Evolutionary conservation across 2,113 vertebrate genomes (phyloP), one percentile per base, ranked within the genome.

Genomic region (Erinaceus europaeus): DNA sequence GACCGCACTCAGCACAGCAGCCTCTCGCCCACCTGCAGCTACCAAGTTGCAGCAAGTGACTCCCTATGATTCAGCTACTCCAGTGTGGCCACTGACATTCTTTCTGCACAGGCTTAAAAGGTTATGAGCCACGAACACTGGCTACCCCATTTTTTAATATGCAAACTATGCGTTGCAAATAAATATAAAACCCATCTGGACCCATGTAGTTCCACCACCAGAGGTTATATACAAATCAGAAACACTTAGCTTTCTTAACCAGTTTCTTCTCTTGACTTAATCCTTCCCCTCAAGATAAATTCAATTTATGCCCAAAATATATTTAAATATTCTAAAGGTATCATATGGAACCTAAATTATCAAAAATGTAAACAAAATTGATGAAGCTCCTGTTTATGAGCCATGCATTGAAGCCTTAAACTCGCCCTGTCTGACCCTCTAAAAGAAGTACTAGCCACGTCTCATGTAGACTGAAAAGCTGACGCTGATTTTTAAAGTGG

Each of bases 221-320:
- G 82, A 80, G 23, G 7, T 53, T 65, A 36, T 36, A 48, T 25
- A 59, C 17, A 52, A 80, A 86, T 81, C 90, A 80, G 74, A 69
- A 68, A 64, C 67, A 68, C 78, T 55, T 10, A 23, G 44, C 36
- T 86, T 86, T 90, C 40, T 48, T 48, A 85, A 65, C 57, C 42
- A 83, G 44, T 73, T 80, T 62, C 67, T 88, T 57, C 79, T 79
- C 55, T 53, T 69, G 57, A 27, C 46, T 92, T 79, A 86, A 34
- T 48, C 73, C 38, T 87, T 55, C n/a, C 27, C 53, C 77, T 89
- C 84, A 90, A 87, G 80, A 23, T 5, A 62, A 53, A 18, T 89
- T 86, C 78, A 84, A 67, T 71, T 86, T 89, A 84, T 89, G 91
- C 72, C 69, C 78, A 95, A 95, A 94, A 93, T 94, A 93, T 55